These are phyloP conservation scores for Tyria jacobaeae DNA, from an alignment of 2,888 invertebrate species.

Conservation along the genomic window DNA sequence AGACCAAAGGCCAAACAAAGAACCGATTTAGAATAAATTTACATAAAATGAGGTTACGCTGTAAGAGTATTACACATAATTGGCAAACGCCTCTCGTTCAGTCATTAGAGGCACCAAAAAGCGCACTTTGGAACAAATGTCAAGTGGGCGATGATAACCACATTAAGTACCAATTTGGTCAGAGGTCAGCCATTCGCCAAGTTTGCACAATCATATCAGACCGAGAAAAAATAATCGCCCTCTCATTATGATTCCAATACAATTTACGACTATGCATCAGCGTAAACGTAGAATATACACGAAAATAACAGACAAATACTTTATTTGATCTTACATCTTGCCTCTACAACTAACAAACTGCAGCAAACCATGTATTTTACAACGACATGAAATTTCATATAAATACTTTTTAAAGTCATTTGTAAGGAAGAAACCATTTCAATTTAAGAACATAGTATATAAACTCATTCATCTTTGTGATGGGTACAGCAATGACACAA, in stretches of 20 bases:
- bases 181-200: slow-evolving; percentile 29
- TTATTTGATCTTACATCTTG: no score
- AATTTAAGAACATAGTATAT: background rate
- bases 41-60: slow-evolving; percentile 1
- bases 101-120: slow-evolving; percentile 8
- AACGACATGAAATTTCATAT: no score
- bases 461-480: background rate
- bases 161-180: slow-evolving; percentile 25
- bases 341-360: no score
- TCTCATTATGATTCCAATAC: background rate
- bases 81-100: slow-evolving; percentile 6
- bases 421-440: no score
- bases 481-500: background rate
- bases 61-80: slow-evolving; percentile 9
- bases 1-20: background rate
- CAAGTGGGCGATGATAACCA: slow-evolving; percentile 29
- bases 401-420: no score
- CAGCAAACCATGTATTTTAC: no score
- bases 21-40: background rate
- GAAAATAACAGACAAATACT: no score
- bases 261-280: background rate
- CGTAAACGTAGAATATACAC: no score
- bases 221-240: background rate
- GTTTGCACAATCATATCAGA: slow-evolving; percentile 11
- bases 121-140: slow-evolving; percentile 26